Base-by-base conservation (phyloP, 2,113 vertebrate genomes). In the Hyperopisus bebe region DNA sequence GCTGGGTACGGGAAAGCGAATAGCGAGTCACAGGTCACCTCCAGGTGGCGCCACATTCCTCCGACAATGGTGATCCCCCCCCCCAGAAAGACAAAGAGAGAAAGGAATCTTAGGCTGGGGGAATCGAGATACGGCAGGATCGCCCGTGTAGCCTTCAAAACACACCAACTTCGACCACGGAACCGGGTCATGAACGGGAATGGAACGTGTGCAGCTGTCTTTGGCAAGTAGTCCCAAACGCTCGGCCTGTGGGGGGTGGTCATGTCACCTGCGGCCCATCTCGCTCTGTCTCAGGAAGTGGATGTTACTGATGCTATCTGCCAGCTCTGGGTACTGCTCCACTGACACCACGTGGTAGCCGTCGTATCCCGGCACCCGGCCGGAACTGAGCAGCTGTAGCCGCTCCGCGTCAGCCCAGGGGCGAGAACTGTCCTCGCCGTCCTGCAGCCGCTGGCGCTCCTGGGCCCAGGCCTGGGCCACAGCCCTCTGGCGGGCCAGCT, bases 201-300 rank as follows among this genome's bases (percentile, higher is more conserved):
- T 87, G 92, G 93, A 85, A 93, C 96, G 96, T 96, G 97, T 95
- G 97, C 95, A 97, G 97, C 97, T 97, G 98, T 99, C 98, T 99
- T 99, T 99, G 98, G 98, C 98, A 98, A 99, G 96, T 97, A 96
- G 96, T 97, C 96, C 96, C 92, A 91, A 47, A 86, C 94, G 92
- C 88, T 55, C 93, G 93, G 93, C 94, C 92, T 5, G 90, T 93
- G 89, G 91, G 91, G 89, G 89, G 89, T 92, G 90, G 93, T 95
- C 94, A 96, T 98, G 98, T 99, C 98, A 99, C 98, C 98, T 99
- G 94, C 98, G 97, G 96, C 98, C 98, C 98, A 99, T 99, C 93
- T 99, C 98, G 24, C 97, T 99, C 97, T 99, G 98, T 97, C 98
- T 97, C 98, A 99, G 97, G 95, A 99, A 99, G 93, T 99, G 97